Evolutionary conservation across 2,797 vertebrate species (phyloP).

Genomic region (Channallabes apus): DNA sequence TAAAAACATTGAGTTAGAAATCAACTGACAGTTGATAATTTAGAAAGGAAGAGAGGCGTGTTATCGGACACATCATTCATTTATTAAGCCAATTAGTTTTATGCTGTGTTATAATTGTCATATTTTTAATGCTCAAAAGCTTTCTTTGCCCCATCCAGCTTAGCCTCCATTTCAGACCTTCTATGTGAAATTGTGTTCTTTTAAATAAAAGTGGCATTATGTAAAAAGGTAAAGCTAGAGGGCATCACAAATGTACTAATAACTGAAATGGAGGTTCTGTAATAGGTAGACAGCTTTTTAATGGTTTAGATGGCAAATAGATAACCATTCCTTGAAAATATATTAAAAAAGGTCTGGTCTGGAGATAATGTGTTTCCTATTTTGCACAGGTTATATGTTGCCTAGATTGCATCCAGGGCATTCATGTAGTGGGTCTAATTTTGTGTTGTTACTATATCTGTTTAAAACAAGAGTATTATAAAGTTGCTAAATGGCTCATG

Average conservation of each 20-base stretch:
- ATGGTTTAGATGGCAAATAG: slow-evolving; percentile 9
- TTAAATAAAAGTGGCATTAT: neutral
- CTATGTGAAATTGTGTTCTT: slow-evolving; percentile 12
- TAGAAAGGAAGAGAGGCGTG: neutral
- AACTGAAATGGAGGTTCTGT: neutral
- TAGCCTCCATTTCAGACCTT: neutral
- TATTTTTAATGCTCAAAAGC: neutral
- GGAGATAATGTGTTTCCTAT: slow-evolving; percentile 30
- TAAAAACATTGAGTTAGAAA: neutral
- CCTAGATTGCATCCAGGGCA: slow-evolving; percentile 11
- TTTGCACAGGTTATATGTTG: neutral
- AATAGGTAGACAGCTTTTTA: neutral
- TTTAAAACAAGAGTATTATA: neutral
- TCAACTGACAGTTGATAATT: neutral
- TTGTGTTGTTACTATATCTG: slow-evolving; percentile 22
- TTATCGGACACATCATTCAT: neutral
- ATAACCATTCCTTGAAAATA: slow-evolving; percentile 15
- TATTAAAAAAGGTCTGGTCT: neutral
- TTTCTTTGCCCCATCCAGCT: neutral
- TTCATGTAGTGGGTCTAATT: slow-evolving; percentile 2
- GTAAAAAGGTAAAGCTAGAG: neutral
- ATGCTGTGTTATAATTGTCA: neutral
- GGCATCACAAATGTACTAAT: neutral
- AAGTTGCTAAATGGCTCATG: neutral
- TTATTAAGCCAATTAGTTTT: neutral